Evolutionary conservation across 2,113 vertebrate species (phyloP).

Genomic region (Ctenomys sociabilis): DNA sequence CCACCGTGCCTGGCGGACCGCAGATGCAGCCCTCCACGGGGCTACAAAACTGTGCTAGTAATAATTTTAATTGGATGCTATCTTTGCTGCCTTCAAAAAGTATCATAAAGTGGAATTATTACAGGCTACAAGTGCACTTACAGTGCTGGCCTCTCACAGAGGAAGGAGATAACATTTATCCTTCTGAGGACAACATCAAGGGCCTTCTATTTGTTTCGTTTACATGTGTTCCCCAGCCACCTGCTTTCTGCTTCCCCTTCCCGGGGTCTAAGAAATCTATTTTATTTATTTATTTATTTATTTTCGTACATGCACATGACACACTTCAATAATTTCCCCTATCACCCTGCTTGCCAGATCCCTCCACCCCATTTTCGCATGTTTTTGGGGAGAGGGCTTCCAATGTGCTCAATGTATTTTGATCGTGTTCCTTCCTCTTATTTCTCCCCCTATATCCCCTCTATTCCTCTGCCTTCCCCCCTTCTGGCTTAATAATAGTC

Average conservation of each 20-base stretch:
- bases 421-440: background rate
- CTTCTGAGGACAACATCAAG: constrained; percentile 67
- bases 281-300: background rate
- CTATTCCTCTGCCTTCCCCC: background rate
- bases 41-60: constrained; percentile 81
- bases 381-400: background rate
- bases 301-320: background rate
- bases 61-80: constrained; percentile 80
- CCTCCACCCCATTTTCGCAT: background rate
- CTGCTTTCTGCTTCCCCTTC: constrained; percentile 55
- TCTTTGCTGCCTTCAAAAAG: constrained; percentile 76
- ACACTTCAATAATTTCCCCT: background rate
- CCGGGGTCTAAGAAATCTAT: constrained; percentile 46
- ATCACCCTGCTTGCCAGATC: background rate
- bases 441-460: background rate
- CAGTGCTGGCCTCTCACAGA: constrained; percentile 61
- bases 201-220: constrained; percentile 67
- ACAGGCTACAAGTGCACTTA: constrained; percentile 74
- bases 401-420: background rate
- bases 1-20: constrained; percentile 70
- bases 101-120: constrained; percentile 72
- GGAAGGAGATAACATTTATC: constrained; percentile 69
- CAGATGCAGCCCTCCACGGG: constrained; percentile 73
- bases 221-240: constrained; percentile 64
- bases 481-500: background rate